Evolutionary conservation across 1,140 invertebrate species (phyloP).

Genomic region (Hetaerina americana): DNA sequence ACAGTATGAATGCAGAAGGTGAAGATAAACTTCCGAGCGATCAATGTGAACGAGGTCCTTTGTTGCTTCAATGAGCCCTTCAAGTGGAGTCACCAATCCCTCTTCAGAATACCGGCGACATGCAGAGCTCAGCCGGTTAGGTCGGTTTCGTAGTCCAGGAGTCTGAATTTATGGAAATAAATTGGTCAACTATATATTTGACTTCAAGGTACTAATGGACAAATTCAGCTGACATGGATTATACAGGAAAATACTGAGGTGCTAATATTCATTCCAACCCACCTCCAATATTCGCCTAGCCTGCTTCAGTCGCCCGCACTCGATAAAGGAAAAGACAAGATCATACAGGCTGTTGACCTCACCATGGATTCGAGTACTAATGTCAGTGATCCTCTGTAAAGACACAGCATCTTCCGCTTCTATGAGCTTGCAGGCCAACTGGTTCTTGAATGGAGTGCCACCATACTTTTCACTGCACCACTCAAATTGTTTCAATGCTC

Average conservation of each 20-base stretch:
- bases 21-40: slow-evolving; percentile 55
- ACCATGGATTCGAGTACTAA: slow-evolving; percentile 59
- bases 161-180: no score
- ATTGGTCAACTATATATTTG: no score
- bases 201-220: no score
- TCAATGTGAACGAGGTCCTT: slow-evolving; percentile 60
- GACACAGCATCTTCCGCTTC: slow-evolving; percentile 58
- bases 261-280: slow-evolving; percentile 10
- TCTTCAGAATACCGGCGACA: slow-evolving; percentile 44
- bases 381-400: slow-evolving; percentile 63
- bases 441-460: slow-evolving; percentile 53
- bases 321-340: slow-evolving; percentile 64
- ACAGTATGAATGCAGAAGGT: slow-evolving; percentile 53
- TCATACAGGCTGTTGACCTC: slow-evolving; percentile 72
- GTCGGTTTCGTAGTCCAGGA: slow-evolving; percentile 47
- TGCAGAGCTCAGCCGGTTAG: slow-evolving; percentile 38
- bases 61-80: slow-evolving; percentile 58
- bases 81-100: slow-evolving; percentile 48
- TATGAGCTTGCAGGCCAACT: slow-evolving; percentile 55
- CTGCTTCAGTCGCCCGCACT: slow-evolving; percentile 58
- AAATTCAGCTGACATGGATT: not conserved
- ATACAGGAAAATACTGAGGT: no score
- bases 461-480: slow-evolving; percentile 45
- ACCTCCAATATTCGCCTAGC: slow-evolving; percentile 67
- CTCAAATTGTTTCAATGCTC: slow-evolving; percentile 55